A percentile compares a stretch with the other conserved stretches of the same genome.
Conservation (phyloP, 2,113 vertebrate genomes). For the Sula dactylatra region DNA sequence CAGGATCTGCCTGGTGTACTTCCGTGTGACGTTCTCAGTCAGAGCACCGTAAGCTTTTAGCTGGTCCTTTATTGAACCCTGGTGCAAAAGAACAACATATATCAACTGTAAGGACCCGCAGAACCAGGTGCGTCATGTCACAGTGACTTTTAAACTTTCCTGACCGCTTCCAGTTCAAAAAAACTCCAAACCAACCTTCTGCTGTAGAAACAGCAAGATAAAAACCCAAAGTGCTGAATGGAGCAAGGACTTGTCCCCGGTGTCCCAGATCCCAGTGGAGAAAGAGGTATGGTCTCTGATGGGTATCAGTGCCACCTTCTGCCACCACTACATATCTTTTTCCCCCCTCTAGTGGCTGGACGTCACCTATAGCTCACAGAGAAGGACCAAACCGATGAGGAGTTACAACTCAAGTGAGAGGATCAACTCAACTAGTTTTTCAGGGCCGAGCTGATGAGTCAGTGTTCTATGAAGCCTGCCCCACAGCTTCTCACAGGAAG, state of each 20-base stretch:
- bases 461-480: background rate
- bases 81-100: background rate
- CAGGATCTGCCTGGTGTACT: slow-evolving; percentile 89
- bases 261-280: background rate
- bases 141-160: background rate
- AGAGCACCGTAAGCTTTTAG: slow-evolving; percentile 88
- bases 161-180: background rate
- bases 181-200: too few relatives aligned
- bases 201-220: background rate
- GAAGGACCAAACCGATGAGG: background rate
- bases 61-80: slow-evolving; percentile 94
- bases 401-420: background rate
- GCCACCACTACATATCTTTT: background rate
- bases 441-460: background rate
- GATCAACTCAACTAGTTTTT: background rate
- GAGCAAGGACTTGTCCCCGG: background rate
- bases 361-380: background rate
- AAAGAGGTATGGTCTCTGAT: background rate
- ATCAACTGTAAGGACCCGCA: rapidly evolving
- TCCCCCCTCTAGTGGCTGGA: slow-evolving; percentile 52
- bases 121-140: background rate
- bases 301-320: background rate
- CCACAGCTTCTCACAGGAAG: background rate
- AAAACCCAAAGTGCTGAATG: background rate
- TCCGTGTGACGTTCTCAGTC: slow-evolving; percentile 88